Percentiles rank a stretch among this genome's conserved stretches.
Evolutionary conservation across 2,888 invertebrate species (phyloP).

Genomic region (Andrena minutula): DNA sequence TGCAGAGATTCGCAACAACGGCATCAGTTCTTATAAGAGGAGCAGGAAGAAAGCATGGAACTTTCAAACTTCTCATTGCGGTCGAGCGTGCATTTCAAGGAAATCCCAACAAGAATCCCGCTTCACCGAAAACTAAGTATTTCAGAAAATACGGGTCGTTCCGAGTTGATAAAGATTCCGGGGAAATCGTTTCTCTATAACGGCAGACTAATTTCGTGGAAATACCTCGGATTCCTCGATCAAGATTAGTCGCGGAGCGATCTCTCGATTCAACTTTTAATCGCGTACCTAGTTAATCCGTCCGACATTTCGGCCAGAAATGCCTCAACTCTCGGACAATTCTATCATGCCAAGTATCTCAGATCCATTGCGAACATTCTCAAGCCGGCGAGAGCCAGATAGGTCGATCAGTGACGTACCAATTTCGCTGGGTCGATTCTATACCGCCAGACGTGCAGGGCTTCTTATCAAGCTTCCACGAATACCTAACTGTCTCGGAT

Average conservation of each 20-base stretch:
- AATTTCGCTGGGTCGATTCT: slow-evolving; percentile 26
- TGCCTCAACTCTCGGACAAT: slow-evolving; percentile 16
- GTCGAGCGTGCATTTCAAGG: not conserved
- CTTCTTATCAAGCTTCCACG: slow-evolving; percentile 21
- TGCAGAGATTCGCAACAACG: slow-evolving; percentile 5
- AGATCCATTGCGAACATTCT: slow-evolving; percentile 16
- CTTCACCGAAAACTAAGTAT: slow-evolving; percentile 1
- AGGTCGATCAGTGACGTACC: slow-evolving; percentile 15
- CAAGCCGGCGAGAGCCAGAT: not conserved
- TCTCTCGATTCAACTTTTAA: slow-evolving; percentile 10
- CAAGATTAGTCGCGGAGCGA: not conserved
- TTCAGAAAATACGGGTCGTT: not conserved
- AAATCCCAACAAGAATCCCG: not conserved
- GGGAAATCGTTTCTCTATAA: not conserved
- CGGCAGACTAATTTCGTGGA: not conserved
- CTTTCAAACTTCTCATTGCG: slow-evolving; percentile 15
- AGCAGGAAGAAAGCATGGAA: not conserved
- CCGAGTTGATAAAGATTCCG: not conserved
- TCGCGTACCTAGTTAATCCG: not conserved
- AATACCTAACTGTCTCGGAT: not conserved
- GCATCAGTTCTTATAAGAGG: not conserved
- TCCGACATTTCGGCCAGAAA: slow-evolving; percentile 13
- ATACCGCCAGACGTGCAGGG: not conserved
- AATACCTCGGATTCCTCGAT: not conserved
- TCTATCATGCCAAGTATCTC: slow-evolving; percentile 23